phyloP scores from a whole-genome alignment of 2,113 vertebrate genomes.

The Gallinago media region DNA sequence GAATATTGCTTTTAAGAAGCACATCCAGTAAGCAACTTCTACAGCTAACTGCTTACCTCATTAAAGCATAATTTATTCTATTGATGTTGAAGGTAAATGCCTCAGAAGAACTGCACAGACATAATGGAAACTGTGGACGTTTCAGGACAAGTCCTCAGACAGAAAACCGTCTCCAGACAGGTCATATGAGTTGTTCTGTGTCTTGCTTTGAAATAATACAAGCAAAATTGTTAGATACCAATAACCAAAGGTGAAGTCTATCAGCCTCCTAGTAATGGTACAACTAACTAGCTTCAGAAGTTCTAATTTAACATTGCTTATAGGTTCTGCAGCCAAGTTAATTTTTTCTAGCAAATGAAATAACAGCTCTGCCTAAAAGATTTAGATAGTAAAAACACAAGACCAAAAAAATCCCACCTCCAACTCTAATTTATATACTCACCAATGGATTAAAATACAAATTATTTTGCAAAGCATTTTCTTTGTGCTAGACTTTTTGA shows the following conservation, averaged over 20 bases:
- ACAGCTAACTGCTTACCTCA: background rate
- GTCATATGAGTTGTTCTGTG: background rate
- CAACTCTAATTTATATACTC: background rate
- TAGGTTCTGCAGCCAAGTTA: background rate
- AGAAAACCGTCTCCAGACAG: background rate
- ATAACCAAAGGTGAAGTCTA: background rate
- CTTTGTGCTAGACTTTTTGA: background rate
- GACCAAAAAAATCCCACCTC: background rate
- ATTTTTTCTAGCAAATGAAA: background rate
- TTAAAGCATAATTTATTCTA: background rate
- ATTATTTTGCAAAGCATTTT: background rate
- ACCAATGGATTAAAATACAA: background rate
- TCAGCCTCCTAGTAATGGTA: background rate
- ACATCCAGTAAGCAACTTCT: background rate
- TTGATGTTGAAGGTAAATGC: background rate
- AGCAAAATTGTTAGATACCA: background rate
- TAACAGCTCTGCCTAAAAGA: background rate
- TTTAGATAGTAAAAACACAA: background rate
- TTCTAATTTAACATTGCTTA: background rate
- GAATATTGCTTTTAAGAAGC: background rate
- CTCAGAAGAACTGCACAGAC: background rate
- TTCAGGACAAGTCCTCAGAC: background rate
- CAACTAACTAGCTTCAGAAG: background rate
- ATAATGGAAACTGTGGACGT: background rate
- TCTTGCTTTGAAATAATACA: background rate